Base-by-base conservation (phyloP, 2,113 vertebrate genomes). In the Rhabdornis inornatus region DNA sequence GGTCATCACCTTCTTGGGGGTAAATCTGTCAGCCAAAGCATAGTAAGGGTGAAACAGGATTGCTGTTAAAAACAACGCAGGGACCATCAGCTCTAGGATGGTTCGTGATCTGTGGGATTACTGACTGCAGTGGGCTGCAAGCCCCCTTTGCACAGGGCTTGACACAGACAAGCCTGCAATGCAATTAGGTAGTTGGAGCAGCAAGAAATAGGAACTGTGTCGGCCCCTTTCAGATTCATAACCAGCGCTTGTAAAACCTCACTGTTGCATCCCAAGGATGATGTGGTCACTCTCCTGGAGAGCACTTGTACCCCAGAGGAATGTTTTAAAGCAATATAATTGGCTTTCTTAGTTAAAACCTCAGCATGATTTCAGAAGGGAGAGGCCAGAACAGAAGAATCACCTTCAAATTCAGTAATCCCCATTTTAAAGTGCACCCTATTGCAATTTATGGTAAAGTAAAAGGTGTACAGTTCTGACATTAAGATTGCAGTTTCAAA, bases 31-130 rank as follows among this genome's bases (percentile, higher is more conserved):
- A 1, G 39, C 49, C 55, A 78, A 77, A 82, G 39, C 13, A 17
- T 0, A 8, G 31, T 5, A n/a, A 45, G 30, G 35, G 22, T 81
- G 24, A 63, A 89, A 39, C 31, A 84, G 42, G 30, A 63, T 8
- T 77, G 47, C 44, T 64, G 75, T 52, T 84, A 64, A 15, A 68
- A 77, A 63, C 5, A 11, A 14, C 53, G 49, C 21, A 66, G 30
- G 7, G 20, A 57, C 18, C 0, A 1, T 35, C 1, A 2, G 39
- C 21, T 64, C 0, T 0, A 3, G 31, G 23, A 10, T 10, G 21
- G 39, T 63, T 65, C 66, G 53, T 37, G 18, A 57, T 42, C 66
- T 71, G 53, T 35, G 55, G 68, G 59, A 40, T 64, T 71, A 72
- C 7, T 15, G 25, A 37, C 11, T 3, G 21, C 47, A 44, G 39